Conservation (phyloP, 2,113 vertebrate genomes). For the Arenaria interpres region DNA sequence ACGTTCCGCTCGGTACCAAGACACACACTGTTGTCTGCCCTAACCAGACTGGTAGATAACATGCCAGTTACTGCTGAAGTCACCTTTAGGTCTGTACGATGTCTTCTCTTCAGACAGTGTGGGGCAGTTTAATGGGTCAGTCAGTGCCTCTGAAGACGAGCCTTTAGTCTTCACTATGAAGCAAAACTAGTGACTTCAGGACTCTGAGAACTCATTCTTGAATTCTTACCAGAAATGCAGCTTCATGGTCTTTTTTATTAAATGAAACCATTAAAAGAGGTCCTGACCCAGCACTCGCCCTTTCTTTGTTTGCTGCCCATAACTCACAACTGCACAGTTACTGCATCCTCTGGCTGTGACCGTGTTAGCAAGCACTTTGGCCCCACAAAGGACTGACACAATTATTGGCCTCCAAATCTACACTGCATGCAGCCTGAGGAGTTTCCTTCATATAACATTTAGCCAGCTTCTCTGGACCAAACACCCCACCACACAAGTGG, state of each 20-base stretch:
- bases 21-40: rapidly evolving
- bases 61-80: not conserved
- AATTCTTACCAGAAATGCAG: not conserved
- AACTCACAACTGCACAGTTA: not conserved
- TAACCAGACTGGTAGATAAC: not conserved
- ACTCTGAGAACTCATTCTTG: not conserved
- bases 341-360: not conserved
- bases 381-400: not conserved
- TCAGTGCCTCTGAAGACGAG: conserved; percentile 19
- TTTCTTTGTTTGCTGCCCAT: not conserved
- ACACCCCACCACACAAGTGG: not conserved
- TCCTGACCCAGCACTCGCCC: not conserved
- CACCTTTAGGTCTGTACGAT: not conserved
- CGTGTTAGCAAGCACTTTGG: not conserved
- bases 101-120: not conserved
- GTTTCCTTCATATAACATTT: not conserved
- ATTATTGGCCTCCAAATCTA: not conserved
- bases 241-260: not conserved
- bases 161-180: not conserved
- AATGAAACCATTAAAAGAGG: not conserved
- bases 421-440: not conserved
- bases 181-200: not conserved
- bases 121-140: conserved; percentile 13
- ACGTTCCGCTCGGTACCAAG: not conserved
- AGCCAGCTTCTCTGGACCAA: not conserved